A percentile compares a stretch with the other conserved stretches of the same genome.
These are phyloP conservation scores for Pionites leucogaster DNA, from an alignment of 2,113 vertebrate species.

Conservation along the genomic window DNA sequence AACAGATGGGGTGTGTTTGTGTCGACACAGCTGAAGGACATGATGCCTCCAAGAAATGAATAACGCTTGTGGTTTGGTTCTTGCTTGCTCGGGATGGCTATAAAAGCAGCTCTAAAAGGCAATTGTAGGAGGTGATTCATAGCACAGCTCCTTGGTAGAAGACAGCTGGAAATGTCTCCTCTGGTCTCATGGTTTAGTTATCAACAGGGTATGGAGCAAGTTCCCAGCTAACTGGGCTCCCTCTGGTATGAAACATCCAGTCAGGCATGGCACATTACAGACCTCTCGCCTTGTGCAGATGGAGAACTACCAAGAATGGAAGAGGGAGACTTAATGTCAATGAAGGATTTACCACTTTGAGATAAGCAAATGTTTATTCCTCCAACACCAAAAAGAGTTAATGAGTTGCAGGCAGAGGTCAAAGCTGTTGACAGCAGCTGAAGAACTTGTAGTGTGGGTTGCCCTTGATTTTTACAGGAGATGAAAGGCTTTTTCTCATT, in stretches of 20 bases:
- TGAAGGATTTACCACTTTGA: background rate
- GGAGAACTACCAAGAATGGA: background rate
- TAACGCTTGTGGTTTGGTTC: background rate
- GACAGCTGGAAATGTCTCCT: background rate
- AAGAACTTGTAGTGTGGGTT: background rate
- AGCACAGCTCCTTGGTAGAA: background rate
- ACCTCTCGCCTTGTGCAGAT: fast-evolving
- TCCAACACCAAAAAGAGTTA: background rate
- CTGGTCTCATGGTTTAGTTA: background rate
- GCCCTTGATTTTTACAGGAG: background rate
- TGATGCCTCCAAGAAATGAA: background rate
- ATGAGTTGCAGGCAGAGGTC: background rate
- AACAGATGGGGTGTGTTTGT: background rate
- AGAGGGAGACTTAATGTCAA: background rate
- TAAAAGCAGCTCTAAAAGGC: background rate
- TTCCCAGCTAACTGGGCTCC: background rate
- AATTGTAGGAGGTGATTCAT: background rate
- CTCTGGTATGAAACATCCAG: background rate
- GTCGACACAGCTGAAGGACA: background rate
- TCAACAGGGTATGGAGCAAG: background rate
- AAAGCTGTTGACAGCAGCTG: background rate
- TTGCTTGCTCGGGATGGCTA: background rate
- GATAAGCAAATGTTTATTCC: background rate
- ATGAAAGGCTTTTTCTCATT: background rate
- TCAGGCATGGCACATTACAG: background rate